Evolutionary conservation across 2,888 invertebrate species (phyloP).

Genomic region (Eupithecia inturbata): DNA sequence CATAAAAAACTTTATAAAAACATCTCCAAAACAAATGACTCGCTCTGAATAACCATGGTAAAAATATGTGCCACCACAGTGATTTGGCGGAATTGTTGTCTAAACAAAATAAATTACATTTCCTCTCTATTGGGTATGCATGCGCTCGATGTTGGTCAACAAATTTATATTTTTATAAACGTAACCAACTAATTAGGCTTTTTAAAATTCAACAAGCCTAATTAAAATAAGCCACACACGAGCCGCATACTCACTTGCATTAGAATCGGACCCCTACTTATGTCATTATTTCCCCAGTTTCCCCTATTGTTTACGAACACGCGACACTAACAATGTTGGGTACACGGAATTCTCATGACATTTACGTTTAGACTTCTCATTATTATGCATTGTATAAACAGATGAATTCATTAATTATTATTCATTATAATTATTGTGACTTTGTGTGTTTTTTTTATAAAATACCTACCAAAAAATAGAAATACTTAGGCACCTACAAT

Average conservation of each 20-base stretch:
- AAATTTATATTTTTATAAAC: constrained; percentile 3
- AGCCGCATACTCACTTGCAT: constrained; percentile 21
- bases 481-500: too few species aligned
- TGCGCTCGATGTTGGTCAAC: too few species aligned
- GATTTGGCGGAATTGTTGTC: too few species aligned
- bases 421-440: not conserved
- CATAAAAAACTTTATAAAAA: too few species aligned
- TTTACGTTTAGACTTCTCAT: not conserved
- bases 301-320: constrained; percentile 1
- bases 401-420: not conserved
- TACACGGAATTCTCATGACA: not conserved
- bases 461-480: too few species aligned
- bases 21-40: not conserved
- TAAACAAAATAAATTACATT: too few species aligned
- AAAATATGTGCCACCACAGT: too few species aligned
- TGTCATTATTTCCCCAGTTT: constrained; percentile 16
- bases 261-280: constrained; percentile 21
- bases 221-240: constrained; percentile 28
- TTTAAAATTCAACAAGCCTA: constrained; percentile 19
- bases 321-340: not conserved
- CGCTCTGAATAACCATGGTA: not conserved
- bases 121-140: too few species aligned
- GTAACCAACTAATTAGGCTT: constrained; percentile 6
- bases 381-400: not conserved
- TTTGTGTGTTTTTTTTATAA: not conserved